Conservation (phyloP, 2,888 invertebrate species). For the Ernsta delagoae region DNA sequence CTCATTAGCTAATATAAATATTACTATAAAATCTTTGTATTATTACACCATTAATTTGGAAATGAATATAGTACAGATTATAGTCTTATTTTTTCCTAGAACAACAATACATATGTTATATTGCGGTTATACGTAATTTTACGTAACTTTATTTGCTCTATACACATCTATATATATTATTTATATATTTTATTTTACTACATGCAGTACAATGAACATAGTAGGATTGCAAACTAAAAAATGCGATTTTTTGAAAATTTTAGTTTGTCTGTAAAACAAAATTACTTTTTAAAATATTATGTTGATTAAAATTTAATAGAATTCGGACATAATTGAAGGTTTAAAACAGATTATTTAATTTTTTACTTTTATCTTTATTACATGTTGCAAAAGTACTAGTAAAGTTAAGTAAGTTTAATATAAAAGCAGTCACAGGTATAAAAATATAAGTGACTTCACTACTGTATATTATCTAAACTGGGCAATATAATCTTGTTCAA, state of each 20-base stretch:
- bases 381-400: not conserved
- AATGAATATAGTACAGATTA: conserved; percentile 1
- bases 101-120: no score
- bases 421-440: no score
- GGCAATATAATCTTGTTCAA: conserved; percentile 94
- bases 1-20: conserved; percentile 33
- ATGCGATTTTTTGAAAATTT: no score
- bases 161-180: no score
- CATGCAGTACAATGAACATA: no score
- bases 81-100: not conserved
- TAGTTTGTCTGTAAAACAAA: no score
- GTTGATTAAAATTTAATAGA: not conserved
- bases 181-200: no score
- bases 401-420: no score
- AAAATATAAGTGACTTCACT: not conserved
- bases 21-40: conserved; percentile 31
- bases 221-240: no score
- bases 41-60: conserved; percentile 20
- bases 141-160: no score
- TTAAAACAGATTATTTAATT: not conserved
- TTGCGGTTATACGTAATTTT: no score
- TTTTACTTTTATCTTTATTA: not conserved
- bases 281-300: no score
- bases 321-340: not conserved
- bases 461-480: conserved; percentile 81